Evolutionary conservation across 2,113 vertebrate genomes (phyloP), one percentile per base, ranked within the genome.

Genomic region (Malurus cyaneus): DNA sequence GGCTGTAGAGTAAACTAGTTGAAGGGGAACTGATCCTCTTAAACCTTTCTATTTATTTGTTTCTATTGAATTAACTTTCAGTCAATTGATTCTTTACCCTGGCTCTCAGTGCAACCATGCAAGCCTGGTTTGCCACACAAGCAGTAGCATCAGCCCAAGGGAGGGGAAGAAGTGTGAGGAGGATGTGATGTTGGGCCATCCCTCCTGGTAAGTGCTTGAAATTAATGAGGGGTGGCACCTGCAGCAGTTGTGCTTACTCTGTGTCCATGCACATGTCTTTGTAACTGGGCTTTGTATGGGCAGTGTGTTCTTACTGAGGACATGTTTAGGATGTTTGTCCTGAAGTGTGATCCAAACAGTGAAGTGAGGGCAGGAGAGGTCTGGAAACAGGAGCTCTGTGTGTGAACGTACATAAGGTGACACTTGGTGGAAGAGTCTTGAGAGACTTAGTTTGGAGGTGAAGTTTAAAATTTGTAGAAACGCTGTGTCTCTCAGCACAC

Each of bases 41-140:
- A 83, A 94, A 80, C 24, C 50, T 93, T 94, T 77, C 54, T 92
- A 42, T 94, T 92, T 96, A 46, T 77, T 96, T 94, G 82, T 90
- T 95, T 74, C 81, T 61, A 16, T 62, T 83, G 76, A 67, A 93
- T 94, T 86, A 91, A 60, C 47, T 90, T 94, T 65, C 60, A 70
- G 82, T 80, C 80, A 66, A 0, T 93, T 93, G 86, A 66, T 78
- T 88, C 60, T 52, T 83, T 71, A 76, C 62, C 70, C 50, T 80
- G 76, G 16, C 73, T 95, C 23, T 25, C 6, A 2, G 62, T 61
- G 88, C 67, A 80, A 4, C n/a, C 59, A 53, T 0, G 1, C 0
- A 0, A 92, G 60, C 59, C 56, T 86, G 78, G 66, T 89, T 81
- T 76, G 59, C 76, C 13, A 28, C 79, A 47, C 1, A 10, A 77